Evolutionary conservation across 2,113 vertebrate genomes (phyloP).

Genomic region (Leptobrachium leishanense): DNA sequence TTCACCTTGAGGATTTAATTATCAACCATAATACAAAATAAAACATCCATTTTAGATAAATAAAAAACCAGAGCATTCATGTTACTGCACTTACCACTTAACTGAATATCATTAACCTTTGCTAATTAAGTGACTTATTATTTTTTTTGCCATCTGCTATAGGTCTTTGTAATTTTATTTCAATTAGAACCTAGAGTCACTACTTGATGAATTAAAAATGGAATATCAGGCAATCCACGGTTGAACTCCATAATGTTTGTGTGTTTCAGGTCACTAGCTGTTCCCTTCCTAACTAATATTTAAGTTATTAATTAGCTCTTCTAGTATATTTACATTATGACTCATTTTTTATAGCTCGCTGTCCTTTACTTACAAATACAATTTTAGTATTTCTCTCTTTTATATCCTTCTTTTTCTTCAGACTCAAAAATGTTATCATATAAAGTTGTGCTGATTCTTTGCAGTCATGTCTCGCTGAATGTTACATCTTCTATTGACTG

Average conservation of each 20-base stretch:
- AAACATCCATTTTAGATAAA: slow-evolving; percentile 15
- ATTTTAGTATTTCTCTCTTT: neutral
- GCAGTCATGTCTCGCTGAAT: neutral
- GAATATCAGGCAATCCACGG: slow-evolving; percentile 14
- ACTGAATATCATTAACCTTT: slow-evolving; percentile 38
- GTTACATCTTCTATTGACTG: neutral
- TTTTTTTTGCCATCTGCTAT: slow-evolving; percentile 39
- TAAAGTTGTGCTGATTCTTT: neutral
- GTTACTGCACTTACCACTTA: slow-evolving; percentile 32
- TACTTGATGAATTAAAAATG: slow-evolving; percentile 23
- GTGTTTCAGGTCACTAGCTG: slow-evolving; percentile 14
- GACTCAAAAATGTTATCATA: neutral
- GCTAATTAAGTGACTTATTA: slow-evolving; percentile 32
- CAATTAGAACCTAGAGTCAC: slow-evolving; percentile 31
- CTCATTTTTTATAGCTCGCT: neutral
- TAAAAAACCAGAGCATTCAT: slow-evolving; percentile 22
- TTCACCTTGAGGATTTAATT: no score
- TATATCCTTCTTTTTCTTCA: neutral
- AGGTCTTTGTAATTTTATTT: slow-evolving; percentile 29
- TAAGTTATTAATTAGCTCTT: slow-evolving; percentile 9
- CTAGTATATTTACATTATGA: neutral
- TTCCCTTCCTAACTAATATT: slow-evolving; percentile 19
- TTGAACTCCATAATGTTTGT: slow-evolving; percentile 18
- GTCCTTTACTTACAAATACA: no score
- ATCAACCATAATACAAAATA: neutral